Base-by-base conservation (phyloP, 92 coral and sea anemone genomes). In the Anthopleura xanthogrammica region DNA sequence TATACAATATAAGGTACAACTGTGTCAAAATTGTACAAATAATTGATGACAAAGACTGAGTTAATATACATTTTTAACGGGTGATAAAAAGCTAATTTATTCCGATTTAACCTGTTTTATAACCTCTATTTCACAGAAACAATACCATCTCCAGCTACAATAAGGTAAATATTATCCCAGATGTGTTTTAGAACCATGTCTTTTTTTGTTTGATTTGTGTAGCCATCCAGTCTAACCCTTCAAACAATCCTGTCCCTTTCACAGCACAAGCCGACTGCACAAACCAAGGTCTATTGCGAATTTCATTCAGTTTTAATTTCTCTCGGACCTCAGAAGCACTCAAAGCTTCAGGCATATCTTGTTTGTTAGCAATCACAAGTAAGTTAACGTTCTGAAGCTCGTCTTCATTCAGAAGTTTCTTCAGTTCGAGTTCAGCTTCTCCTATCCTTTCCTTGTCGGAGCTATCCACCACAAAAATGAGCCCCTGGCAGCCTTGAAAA, bases 211-310 rank as follows among this genome's bases (percentile, higher is more conserved):
- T 88, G 36, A 96, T 94, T 65, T 96, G 98, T n/a, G 95, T 82
- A 0, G 98, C 95, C 82, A 96, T 65, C 98, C 98, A 96, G 68
- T 96, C 98, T 72, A 96, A 83, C 4, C 98, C 98, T 77, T 96
- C 98, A 42, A 84, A 94, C 14, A 96, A 86, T 19, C 98, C 98
- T 76, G 92, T 92, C 2, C 98, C 98, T 80, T 96, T 96, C 20
- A 92, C 93, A 10, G 98, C 98, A 83, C 96, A 90, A 68, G 98
- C 89, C 6, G 95, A 91, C 39, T 96, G 98, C 5, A 96, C 98
- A 83, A 94, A 96, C 98, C 98, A 96, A 12, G 95, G 88, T 55
- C 96, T 72, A 6, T 92, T 88, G 73, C 97, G 95, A 73, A 90
- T 82, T 58, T 79, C 90, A 19, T 84, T 91, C 70, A 96, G 80